Base-by-base conservation (phyloP, 2,113 vertebrate genomes). In the Gopherus flavomarginatus region DNA sequence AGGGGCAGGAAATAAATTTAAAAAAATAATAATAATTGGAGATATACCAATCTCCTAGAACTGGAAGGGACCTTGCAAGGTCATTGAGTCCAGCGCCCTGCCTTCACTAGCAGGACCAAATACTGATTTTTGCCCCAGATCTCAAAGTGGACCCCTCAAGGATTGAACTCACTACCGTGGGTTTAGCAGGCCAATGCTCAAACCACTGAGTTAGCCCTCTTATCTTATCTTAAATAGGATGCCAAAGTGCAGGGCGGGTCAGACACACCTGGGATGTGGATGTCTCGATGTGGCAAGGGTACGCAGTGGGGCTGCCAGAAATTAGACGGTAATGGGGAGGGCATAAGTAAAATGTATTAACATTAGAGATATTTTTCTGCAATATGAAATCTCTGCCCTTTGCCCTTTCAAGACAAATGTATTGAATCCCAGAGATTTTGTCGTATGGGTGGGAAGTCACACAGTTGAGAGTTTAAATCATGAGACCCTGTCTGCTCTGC, bases 401-500 rank as follows among this genome's bases (percentile, higher is more conserved):
- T 83, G 87, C 38, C 56, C 38, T 8, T 1, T 44, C 52, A 31
- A 57, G 62, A 56, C 82, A 82, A 84, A 42, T 17, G n/a, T 2
- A 87, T 49, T 5, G 52, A 35, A 82, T 86, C 9, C 89, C 72
- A 80, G 59, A 83, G 9, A 5, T 49, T 90, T 35, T 65, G 7
- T 72, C 4, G 50, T 91, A 38, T 1, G 53, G 79, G 14, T 57
- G 10, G 80, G 82, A 82, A 88, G 90, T 86, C 0, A 0, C 14
- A 54, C 24, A 59, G 21, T 62, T 62, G 42, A 92, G 62, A 44
- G 29, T 79, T 78, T 27, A 78, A 78, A 78, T 44, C 75, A 27
- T 47, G 75, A 78, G 26, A 47, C 27, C 26, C 42, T 78, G 42
- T 27, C 75, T 78, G 38, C 22, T 47, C 42, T 78, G 38, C 75